Percentiles rank a stretch among this genome's conserved stretches.
phyloP scores from a whole-genome alignment of 2,797 vertebrate species.

The Chrosomus eos region DNA sequence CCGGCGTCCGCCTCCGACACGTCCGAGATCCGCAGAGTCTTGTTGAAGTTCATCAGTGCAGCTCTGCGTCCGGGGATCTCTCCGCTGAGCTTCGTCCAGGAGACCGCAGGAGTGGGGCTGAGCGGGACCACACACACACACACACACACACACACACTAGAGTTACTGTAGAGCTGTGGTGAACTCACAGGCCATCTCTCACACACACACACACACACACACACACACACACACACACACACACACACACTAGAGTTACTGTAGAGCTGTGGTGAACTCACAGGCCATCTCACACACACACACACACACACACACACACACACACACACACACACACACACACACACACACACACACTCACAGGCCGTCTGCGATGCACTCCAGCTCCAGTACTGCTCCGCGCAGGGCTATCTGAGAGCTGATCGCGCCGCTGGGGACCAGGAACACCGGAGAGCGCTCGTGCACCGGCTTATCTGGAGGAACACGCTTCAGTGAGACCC shows the following conservation, averaged over 20 bases:
- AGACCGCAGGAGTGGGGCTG: conserved; percentile 91
- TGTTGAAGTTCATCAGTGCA: conserved; percentile 86
- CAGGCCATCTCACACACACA: no score
- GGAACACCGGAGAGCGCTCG: conserved; percentile 86
- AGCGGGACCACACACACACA: conserved; percentile 12
- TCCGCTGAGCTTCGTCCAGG: conserved; percentile 90
- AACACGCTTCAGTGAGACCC: conserved; percentile 49
- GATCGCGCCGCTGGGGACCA: conserved; percentile 83
- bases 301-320: background rate
- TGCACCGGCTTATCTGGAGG: conserved; percentile 82
- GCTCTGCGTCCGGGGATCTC: conserved; percentile 83
- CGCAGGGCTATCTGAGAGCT: conserved; percentile 90
- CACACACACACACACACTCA: conserved; percentile 75
- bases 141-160: background rate
- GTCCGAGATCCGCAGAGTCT: conserved; percentile 87
- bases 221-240: background rate
- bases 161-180: background rate
- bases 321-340: background rate
- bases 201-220: background rate
- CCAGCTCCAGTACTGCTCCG: conserved; percentile 90
- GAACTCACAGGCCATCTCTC: conserved; percentile 94
- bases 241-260: background rate
- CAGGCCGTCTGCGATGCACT: conserved; percentile 97
- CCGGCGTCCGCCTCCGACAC: conserved; percentile 92
- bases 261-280: conserved; percentile 75